Percentiles rank a stretch among this genome's conserved stretches.
Evolutionary conservation across 2,888 invertebrate species (phyloP).

Genomic region (Isoperla grammatica): DNA sequence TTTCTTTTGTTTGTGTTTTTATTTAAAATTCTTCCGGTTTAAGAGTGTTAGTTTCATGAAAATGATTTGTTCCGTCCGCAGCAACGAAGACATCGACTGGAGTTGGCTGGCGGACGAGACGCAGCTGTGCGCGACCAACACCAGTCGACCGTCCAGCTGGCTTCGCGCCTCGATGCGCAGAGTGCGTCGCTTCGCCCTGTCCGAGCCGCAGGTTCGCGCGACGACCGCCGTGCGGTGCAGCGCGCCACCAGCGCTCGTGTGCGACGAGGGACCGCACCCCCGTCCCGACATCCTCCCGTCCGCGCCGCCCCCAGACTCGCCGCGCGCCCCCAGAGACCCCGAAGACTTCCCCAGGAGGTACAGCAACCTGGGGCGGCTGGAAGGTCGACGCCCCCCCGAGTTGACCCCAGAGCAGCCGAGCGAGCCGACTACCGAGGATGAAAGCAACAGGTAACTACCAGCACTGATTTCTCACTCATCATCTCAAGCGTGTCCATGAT

Average conservation of each 20-base stretch:
- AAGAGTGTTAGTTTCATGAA: too few species aligned
- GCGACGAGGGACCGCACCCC: too few species aligned
- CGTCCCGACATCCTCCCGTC: neutral
- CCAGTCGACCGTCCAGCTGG: conserved; percentile 42
- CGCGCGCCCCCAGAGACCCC: conserved; percentile 19
- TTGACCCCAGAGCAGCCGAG: conserved; percentile 7
- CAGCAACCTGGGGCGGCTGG: conserved; percentile 30
- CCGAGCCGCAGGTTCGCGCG: conserved; percentile 37
- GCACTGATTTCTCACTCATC: too few species aligned
- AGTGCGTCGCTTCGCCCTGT: conserved; percentile 47
- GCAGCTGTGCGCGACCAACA: conserved; percentile 29
- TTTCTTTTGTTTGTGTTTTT: too few species aligned
- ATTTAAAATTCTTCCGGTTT: too few species aligned
- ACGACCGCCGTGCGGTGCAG: conserved; percentile 5
- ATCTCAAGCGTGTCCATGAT: too few species aligned
- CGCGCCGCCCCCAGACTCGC: conserved; percentile 12
- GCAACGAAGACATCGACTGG: conserved; percentile 40
- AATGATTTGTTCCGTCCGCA: neutral
- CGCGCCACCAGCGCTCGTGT: neutral
- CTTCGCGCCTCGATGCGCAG: conserved; percentile 53
- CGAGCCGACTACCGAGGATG: conserved; percentile 7
- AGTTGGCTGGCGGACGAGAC: conserved; percentile 40
- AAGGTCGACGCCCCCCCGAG: conserved; percentile 25
- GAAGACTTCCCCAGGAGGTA: conserved; percentile 20
- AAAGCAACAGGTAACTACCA: conserved; percentile 2